phyloP scores from a whole-genome alignment of 2,113 vertebrate species.

The Reinhardtius hippoglossoides region DNA sequence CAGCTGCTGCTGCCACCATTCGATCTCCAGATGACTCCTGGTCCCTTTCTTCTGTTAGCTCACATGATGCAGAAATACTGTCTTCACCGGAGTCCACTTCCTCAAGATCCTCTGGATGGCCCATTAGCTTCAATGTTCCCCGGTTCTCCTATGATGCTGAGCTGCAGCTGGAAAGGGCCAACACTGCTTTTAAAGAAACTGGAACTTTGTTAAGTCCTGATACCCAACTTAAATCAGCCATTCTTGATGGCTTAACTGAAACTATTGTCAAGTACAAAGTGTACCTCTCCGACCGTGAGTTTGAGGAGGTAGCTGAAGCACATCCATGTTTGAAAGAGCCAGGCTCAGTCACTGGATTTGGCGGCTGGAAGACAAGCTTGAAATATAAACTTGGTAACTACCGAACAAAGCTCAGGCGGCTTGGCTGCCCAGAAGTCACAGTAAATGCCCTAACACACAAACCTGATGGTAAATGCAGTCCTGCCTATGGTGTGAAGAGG shows the following conservation, averaged over 20 bases:
- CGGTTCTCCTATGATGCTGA: conserved; percentile 19
- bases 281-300: conserved; percentile 8
- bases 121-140: neutral
- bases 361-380: conserved; percentile 19
- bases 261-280: neutral
- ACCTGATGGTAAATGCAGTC: neutral
- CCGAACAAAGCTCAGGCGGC: neutral
- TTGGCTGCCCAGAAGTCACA: neutral
- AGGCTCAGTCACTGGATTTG: conserved; percentile 14
- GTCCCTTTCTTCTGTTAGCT: neutral
- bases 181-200: conserved; percentile 11
- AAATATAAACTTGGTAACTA: conserved; percentile 29
- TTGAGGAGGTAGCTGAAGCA: conserved; percentile 12
- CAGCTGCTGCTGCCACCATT: neutral
- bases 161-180: conserved; percentile 27
- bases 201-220: conserved; percentile 11
- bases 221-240: conserved; percentile 1
- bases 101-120: conserved; percentile 4
- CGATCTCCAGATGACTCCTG: neutral
- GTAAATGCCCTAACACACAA: too few species aligned
- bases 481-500: conserved; percentile 14
- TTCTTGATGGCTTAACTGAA: conserved; percentile 25
- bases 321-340: conserved; percentile 29
- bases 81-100: conserved; percentile 20
- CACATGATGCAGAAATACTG: conserved; percentile 2